phyloP scores from a whole-genome alignment of 2,113 vertebrate genomes.

The Oxyruncus cristatus region DNA sequence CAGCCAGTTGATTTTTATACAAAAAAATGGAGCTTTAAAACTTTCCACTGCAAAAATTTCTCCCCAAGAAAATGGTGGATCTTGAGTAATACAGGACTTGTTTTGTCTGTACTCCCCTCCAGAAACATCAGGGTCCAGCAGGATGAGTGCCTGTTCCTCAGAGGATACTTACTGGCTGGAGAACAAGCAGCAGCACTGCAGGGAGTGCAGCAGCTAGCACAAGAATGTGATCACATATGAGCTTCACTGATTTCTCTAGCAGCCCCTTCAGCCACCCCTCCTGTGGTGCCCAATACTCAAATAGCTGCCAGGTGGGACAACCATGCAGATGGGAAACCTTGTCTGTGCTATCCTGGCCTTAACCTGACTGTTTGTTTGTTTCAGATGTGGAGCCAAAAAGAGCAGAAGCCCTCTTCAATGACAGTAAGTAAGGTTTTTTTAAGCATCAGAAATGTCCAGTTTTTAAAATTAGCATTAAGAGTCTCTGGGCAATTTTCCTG shows the following conservation, averaged over 20 bases:
- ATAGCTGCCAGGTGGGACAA: rapidly evolving
- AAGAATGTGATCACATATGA: rapidly evolving
- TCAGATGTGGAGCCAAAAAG: constrained; percentile 40
- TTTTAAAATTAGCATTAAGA: not conserved
- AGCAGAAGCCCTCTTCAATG: constrained; percentile 75
- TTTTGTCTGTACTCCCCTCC: not conserved
- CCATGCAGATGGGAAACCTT: not conserved
- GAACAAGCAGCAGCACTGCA: not conserved
- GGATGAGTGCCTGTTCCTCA: not conserved
- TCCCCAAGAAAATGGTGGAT: not conserved
- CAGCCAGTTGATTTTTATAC: not conserved
- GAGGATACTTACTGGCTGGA: not conserved
- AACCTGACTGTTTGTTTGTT: constrained; percentile 22
- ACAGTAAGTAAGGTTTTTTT: constrained; percentile 65
- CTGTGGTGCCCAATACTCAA: not conserved
- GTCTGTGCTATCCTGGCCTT: not conserved
- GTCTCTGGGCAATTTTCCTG: not conserved
- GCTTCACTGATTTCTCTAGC: not conserved
- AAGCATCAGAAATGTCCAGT: not conserved
- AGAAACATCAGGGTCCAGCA: not conserved
- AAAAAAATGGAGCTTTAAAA: not conserved
- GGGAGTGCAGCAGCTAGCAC: not conserved
- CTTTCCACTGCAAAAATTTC: not conserved
- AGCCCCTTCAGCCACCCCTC: not conserved
- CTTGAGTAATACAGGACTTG: not conserved